A percentile compares a stretch with the other conserved stretches of the same genome.
Conservation (phyloP, 2,888 invertebrate species). For the Gerosis bhagava region DNA sequence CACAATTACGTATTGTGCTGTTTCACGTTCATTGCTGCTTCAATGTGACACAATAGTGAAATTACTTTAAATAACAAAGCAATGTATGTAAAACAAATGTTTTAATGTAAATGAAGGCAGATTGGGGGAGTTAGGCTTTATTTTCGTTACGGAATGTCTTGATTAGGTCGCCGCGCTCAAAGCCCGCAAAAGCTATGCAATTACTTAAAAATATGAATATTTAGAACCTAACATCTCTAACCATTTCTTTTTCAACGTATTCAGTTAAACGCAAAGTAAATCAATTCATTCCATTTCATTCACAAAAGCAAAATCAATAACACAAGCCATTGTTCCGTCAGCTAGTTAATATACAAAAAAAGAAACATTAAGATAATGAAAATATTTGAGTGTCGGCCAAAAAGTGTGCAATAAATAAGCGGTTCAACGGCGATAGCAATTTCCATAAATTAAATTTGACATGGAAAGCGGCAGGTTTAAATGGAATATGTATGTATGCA, state of each 20-base stretch:
- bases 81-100: too few relatives aligned
- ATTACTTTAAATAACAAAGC: too few relatives aligned
- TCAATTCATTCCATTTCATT: slow-evolving; percentile 7
- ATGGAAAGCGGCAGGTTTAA: slow-evolving; percentile 30
- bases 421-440: slow-evolving; percentile 44
- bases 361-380: slow-evolving; percentile 52
- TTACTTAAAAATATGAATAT: background rate
- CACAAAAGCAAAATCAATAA: background rate
- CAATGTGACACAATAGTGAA: too few relatives aligned
- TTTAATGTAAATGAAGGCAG: too few relatives aligned
- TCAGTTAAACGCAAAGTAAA: background rate
- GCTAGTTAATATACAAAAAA: slow-evolving; percentile 41
- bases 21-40: too few relatives aligned
- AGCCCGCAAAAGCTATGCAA: too few relatives aligned
- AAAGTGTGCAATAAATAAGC: slow-evolving; percentile 48
- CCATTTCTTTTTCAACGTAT: too few relatives aligned
- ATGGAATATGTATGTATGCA: slow-evolving; percentile 33
- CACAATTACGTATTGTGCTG: too few relatives aligned
- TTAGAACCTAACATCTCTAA: background rate
- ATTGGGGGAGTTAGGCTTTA: too few relatives aligned
- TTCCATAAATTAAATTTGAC: slow-evolving; percentile 59
- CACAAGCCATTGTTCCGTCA: slow-evolving; percentile 37
- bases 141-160: too few relatives aligned
- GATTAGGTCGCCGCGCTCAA: too few relatives aligned
- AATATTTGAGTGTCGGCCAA: slow-evolving; percentile 60